Conservation (phyloP, 2,888 invertebrate genomes). For the Tetranychus truncatus region DNA sequence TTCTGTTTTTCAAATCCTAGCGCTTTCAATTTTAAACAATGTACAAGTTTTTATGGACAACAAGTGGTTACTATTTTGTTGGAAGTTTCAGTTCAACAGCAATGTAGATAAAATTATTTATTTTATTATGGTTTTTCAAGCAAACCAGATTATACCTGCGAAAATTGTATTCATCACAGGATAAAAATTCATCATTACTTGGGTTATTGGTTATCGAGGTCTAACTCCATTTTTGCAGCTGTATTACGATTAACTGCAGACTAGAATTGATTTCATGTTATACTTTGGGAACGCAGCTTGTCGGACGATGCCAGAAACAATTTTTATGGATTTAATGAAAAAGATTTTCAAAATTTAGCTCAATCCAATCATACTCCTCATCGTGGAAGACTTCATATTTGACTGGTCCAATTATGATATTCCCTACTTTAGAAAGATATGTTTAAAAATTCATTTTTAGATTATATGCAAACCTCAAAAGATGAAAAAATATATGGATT, state of each 20-base stretch:
- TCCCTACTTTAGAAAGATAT: slow-evolving; percentile 47
- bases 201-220: no score
- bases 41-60: no score
- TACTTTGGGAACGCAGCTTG: slow-evolving; percentile 39
- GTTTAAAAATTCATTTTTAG: slow-evolving; percentile 39
- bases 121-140: no score
- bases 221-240: no score
- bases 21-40: no score
- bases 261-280: slow-evolving; percentile 48
- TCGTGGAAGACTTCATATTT: slow-evolving; percentile 48
- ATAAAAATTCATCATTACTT: no score
- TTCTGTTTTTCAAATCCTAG: no score
- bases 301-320: slow-evolving; percentile 42
- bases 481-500: slow-evolving; percentile 70
- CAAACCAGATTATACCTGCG: no score
- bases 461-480: slow-evolving; percentile 45
- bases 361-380: slow-evolving; percentile 54
- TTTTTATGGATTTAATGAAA: slow-evolving; percentile 34
- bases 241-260: slow-evolving; percentile 46
- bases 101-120: no score
- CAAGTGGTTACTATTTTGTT: no score
- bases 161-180: no score
- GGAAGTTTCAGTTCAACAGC: no score
- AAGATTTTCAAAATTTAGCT: slow-evolving; percentile 47
- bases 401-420: slow-evolving; percentile 50